Percentiles rank a stretch among this genome's conserved stretches.
Conservation (phyloP, 2,797 vertebrate genomes). For the Poeciliopsis paucimaculata region DNA sequence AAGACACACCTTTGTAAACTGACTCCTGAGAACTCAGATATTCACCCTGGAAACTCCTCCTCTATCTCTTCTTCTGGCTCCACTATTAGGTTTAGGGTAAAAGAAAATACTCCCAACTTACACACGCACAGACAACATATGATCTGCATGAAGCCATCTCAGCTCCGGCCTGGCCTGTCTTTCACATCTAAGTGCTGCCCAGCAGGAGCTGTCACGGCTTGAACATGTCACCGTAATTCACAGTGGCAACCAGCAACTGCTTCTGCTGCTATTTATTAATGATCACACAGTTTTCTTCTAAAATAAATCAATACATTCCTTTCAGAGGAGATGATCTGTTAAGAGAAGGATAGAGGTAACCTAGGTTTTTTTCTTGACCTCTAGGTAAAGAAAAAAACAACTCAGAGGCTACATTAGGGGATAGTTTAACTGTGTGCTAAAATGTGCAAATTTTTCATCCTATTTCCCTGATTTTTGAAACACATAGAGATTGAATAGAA, state of each 20-base stretch:
- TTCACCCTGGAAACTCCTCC: slow-evolving; percentile 58
- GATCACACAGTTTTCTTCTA: slow-evolving; percentile 60
- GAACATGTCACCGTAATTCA: slow-evolving; percentile 76
- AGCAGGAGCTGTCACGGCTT: slow-evolving; percentile 69
- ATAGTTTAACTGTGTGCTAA: slow-evolving; percentile 50
- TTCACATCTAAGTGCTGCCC: slow-evolving; percentile 47
- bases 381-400: slow-evolving; percentile 22
- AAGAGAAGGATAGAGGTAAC: slow-evolving; percentile 50
- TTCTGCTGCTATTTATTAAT: slow-evolving; percentile 63
- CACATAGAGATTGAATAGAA: background rate
- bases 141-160: slow-evolving; percentile 17
- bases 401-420: slow-evolving; percentile 13
- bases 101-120: slow-evolving; percentile 12
- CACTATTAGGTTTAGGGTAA: slow-evolving; percentile 15
- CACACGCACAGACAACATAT: slow-evolving; percentile 26
- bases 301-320: slow-evolving; percentile 37
- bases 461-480: background rate
- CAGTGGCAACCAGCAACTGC: slow-evolving; percentile 78
- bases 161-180: slow-evolving; percentile 4
- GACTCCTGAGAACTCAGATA: slow-evolving; percentile 64
- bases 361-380: too few species aligned
- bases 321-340: slow-evolving; percentile 48
- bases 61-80: slow-evolving; percentile 21
- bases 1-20: slow-evolving; percentile 72
- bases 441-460: background rate